phyloP scores from a whole-genome alignment of 2,113 vertebrate species.

The Lepidothrix coronata region DNA sequence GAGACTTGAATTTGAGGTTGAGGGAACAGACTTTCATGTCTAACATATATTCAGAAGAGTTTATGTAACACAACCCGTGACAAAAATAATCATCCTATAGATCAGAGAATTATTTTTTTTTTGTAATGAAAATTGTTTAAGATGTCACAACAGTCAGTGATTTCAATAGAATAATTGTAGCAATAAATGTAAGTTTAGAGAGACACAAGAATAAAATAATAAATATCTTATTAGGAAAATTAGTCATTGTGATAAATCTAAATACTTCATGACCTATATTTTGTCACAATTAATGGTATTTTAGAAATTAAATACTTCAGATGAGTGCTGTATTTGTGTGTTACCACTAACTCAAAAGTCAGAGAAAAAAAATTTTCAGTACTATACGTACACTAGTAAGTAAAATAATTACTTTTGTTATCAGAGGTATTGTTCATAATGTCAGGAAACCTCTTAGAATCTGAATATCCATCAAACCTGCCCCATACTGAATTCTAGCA shows the following conservation, averaged over 20 bases:
- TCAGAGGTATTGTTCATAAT: background rate
- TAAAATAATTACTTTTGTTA: background rate
- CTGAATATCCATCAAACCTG: background rate
- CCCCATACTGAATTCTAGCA: background rate
- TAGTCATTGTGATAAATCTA: background rate
- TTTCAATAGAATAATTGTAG: background rate
- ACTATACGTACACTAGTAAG: background rate
- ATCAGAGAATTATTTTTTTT: background rate
- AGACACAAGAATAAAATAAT: background rate
- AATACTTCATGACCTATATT: background rate
- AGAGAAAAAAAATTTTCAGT: background rate
- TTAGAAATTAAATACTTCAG: background rate
- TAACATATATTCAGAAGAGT: background rate
- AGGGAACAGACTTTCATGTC: background rate
- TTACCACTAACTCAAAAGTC: background rate
- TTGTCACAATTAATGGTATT: background rate
- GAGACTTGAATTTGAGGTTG: background rate
- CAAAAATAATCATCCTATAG: background rate
- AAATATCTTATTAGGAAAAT: background rate
- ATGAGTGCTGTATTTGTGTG: fast-evolving
- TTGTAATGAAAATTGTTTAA: background rate
- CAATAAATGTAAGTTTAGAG: background rate
- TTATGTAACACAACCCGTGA: background rate
- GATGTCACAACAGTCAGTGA: background rate
- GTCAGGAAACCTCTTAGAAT: background rate